phyloP scores from a whole-genome alignment of 2,113 vertebrate genomes.

The Odocoileus virginianus region DNA sequence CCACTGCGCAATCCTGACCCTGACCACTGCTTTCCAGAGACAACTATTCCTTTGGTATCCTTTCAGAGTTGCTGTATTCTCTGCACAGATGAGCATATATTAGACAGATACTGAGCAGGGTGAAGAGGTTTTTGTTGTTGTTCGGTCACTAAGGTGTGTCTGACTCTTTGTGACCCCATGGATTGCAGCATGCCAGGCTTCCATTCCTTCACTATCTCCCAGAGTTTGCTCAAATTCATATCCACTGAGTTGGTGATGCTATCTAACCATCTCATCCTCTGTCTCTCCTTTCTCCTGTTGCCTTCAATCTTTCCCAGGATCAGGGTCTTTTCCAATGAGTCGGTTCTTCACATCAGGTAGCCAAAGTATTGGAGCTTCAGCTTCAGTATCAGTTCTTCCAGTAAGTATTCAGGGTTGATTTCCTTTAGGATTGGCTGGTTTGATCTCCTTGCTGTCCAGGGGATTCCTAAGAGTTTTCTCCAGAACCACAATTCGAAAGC shows the following conservation, averaged over 20 bases:
- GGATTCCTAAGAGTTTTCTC: neutral
- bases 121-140: neutral
- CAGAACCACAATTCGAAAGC: neutral
- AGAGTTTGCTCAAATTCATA: neutral
- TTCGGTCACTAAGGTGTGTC: neutral
- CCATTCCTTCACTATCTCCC: neutral
- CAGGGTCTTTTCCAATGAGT: neutral
- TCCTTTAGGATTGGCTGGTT: neutral
- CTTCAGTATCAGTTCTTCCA: neutral
- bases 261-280: neutral
- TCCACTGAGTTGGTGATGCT: neutral
- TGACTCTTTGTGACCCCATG: neutral
- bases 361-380: neutral
- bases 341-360: neutral
- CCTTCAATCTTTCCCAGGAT: neutral
- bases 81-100: neutral
- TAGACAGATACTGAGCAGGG: neutral
- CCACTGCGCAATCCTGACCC: neutral
- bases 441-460: neutral
- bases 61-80: neutral
- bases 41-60: neutral
- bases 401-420: neutral
- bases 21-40: neutral
- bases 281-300: neutral
- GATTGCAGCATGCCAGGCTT: neutral